These are phyloP conservation scores for Eupithecia tripunctaria DNA, from an alignment of 2,888 invertebrate species.

Conservation along the genomic window DNA sequence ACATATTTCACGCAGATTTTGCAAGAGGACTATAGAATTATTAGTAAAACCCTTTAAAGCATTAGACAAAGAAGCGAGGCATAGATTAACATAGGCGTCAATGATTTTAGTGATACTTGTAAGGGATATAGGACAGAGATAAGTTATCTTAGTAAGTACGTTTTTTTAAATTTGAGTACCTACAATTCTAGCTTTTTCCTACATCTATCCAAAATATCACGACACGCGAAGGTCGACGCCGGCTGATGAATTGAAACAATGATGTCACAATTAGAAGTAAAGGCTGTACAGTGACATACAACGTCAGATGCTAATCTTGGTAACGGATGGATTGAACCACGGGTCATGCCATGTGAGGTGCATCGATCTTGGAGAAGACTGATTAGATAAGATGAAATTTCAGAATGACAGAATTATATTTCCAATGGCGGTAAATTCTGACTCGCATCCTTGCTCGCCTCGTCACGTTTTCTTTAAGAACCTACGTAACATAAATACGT, in stretches of 20 bases:
- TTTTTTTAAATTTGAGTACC: background rate
- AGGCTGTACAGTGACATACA: constrained; percentile 58
- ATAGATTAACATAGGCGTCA: background rate
- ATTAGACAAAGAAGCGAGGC: background rate
- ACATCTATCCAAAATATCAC: constrained; percentile 48
- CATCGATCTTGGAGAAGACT: constrained; percentile 30
- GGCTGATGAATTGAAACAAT: constrained; percentile 76
- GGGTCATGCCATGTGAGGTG: constrained; percentile 36
- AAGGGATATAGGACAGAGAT: background rate
- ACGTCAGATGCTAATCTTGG: constrained; percentile 33
- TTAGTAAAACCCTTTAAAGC: background rate
- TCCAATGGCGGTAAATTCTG: background rate
- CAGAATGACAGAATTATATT: background rate
- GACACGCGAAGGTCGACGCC: constrained; percentile 61
- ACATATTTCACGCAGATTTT: background rate
- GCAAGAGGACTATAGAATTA: background rate
- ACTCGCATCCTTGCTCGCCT: background rate
- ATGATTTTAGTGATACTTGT: background rate
- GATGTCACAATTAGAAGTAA: constrained; percentile 75
- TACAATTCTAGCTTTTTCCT: constrained; percentile 39
- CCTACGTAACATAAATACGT: background rate
- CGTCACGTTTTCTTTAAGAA: background rate
- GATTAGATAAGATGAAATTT: constrained; percentile 11
- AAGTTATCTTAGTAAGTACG: background rate
- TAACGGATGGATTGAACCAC: constrained; percentile 41